These are phyloP conservation scores for Alexandromys fortis DNA, from an alignment of 2,113 vertebrate genomes.

Conservation along the genomic window DNA sequence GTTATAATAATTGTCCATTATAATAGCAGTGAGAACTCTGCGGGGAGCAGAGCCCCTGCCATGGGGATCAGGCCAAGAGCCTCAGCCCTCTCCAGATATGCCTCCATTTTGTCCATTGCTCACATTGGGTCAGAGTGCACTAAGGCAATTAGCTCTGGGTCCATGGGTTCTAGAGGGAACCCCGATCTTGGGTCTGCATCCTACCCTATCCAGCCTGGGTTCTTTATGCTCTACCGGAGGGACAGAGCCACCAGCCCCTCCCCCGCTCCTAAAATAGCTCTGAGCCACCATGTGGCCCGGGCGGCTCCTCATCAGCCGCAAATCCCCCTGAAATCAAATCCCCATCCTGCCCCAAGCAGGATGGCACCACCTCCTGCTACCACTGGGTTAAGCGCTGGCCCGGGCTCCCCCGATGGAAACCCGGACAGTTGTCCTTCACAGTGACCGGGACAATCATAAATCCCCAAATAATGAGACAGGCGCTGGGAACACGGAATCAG, in stretches of 20 bases:
- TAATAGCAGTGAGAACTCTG: background rate
- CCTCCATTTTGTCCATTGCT: background rate
- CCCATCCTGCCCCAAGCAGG: conserved; percentile 67
- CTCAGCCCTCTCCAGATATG: background rate
- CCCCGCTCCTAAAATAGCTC: conserved; percentile 79
- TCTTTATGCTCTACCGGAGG: conserved; percentile 21
- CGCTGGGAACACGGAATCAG: conserved; percentile 59
- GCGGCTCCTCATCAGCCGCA: conserved; percentile 68
- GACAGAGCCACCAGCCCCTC: conserved; percentile 49
- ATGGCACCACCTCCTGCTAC: conserved; percentile 62
- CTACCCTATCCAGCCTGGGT: background rate
- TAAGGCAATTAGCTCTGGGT: background rate
- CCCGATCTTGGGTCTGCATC: background rate
- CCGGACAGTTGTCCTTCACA: conserved; percentile 72
- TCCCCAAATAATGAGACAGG: conserved; percentile 79
- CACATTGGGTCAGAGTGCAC: accelerated
- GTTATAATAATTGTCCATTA: background rate
- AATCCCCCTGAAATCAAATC: conserved; percentile 83
- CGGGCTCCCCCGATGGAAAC: conserved; percentile 6
- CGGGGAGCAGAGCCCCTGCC: background rate
- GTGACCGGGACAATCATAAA: conserved; percentile 77
- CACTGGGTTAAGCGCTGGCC: conserved; percentile 21
- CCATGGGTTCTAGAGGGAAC: background rate
- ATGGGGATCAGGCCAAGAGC: background rate
- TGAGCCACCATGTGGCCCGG: conserved; percentile 69